Base-by-base conservation (phyloP, 2,797 vertebrate species). In the Cyprinodon diabolis region DNA sequence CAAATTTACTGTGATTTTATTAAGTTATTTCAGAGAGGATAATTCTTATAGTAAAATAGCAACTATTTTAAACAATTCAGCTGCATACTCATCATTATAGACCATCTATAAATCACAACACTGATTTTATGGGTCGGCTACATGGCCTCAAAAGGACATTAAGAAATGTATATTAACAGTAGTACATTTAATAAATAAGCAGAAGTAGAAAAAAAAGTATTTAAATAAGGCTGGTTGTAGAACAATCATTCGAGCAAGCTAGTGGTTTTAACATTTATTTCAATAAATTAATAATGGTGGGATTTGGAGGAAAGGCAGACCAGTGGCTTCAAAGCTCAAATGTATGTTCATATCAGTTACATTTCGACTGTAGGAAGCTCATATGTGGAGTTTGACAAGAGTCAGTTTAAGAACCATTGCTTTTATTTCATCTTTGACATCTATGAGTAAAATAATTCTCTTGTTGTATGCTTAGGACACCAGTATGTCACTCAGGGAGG, bases 21-120 rank as follows among this genome's bases (percentile, higher is more conserved):
- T 17, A 56, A 49, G 60, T 68, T 56, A 14, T 58, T 69, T 74
- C n/a, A 23, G 56, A 72, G 6, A 14, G 43, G 69, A 68, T 15
- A n/a, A 47, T 56, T 56, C 5, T 62, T 30, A 5, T 40, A 19
- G 48, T 49, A 45, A 57, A 56, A 11, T 10, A 71, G 49, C 63
- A 14, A 14, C 49, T 30, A 65, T 68, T 63, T 51, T n/a, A 4
- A 17, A 40, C 47, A 47, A 62, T 67, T 43, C 19, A 52, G 15
- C 21, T 12, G n/a, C 56, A 23, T 43, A 52, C 25, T 23, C 9
- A 45, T 54, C n/a, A 21, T 52, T 30, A 19, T 63, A 63, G 63
- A 75, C 23, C 6, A 15, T 56, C 65, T 58, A 19, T 30, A 65
- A 1, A 4, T 60, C 54, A 23, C 1, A 3, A 13, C 55, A 23